Evolutionary conservation across 2,888 invertebrate genomes (phyloP).

Genomic region (Ophion obscuratus): DNA sequence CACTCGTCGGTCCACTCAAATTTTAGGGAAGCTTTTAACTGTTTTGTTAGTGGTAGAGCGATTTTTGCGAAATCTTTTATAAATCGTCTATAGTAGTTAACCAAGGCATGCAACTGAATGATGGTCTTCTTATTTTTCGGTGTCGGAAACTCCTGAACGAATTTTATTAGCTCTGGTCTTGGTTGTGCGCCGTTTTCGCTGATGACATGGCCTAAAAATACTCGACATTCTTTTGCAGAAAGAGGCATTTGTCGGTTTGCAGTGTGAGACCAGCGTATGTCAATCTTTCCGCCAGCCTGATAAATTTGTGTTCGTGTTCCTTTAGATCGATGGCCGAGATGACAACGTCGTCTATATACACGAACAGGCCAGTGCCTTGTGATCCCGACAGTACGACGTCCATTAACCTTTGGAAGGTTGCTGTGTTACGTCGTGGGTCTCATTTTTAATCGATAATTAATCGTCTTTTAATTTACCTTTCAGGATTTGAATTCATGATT

Average conservation of each 20-base stretch:
- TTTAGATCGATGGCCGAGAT: constrained; percentile 41
- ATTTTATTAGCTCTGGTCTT: too few species aligned
- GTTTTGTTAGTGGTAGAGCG: too few species aligned
- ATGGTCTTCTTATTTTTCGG: constrained; percentile 55
- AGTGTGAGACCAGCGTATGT: constrained; percentile 33
- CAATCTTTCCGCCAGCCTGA: constrained; percentile 53
- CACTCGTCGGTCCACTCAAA: constrained; percentile 54
- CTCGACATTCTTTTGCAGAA: constrained; percentile 50
- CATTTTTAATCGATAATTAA: too few species aligned
- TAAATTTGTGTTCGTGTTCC: constrained; percentile 48
- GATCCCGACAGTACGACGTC: too few species aligned
- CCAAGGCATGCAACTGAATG: constrained; percentile 49
- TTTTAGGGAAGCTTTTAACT: too few species aligned
- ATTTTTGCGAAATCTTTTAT: too few species aligned
- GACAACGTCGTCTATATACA: constrained; percentile 48
- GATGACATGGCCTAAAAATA: constrained; percentile 64
- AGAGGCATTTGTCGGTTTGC: constrained; percentile 53
- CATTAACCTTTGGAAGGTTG: too few species aligned
- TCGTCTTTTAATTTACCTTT: too few species aligned
- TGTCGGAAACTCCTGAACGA: constrained; percentile 53
- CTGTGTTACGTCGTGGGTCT: too few species aligned
- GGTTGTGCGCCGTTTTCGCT: constrained; percentile 56
- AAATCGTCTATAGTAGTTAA: constrained; percentile 58
- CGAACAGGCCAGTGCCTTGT: constrained; percentile 39
- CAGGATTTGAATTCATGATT: too few species aligned